Evolutionary conservation across 2,797 vertebrate species (phyloP).

Genomic region (Anguilla anguilla): DNA sequence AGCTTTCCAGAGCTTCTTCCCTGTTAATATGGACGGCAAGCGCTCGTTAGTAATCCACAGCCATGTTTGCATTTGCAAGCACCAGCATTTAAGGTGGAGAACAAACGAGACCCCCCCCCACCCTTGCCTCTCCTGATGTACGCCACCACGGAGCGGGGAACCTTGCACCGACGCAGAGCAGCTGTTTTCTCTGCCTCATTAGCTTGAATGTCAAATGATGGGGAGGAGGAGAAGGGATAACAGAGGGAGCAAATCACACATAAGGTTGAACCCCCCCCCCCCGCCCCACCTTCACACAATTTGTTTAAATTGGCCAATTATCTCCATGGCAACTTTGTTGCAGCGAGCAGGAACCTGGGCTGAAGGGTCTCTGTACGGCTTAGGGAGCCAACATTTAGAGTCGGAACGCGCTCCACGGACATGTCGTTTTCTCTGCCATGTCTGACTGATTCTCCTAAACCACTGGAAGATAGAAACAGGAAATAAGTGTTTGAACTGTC

Average conservation of each 20-base stretch:
- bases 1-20: neutral
- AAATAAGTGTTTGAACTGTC: no score
- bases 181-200: neutral
- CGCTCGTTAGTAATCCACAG: neutral
- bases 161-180: neutral
- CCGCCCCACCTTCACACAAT: neutral
- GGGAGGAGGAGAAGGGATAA: neutral
- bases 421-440: no score
- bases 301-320: slow-evolving; percentile 24
- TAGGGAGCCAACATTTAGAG: neutral
- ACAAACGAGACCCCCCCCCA: neutral
- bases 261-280: slow-evolving; percentile 2
- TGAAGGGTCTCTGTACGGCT: neutral
- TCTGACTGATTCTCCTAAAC: no score
- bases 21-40: neutral
- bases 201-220: neutral
- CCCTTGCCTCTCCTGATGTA: neutral
- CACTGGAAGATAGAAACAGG: no score
- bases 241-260: neutral
- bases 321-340: slow-evolving; percentile 22
- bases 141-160: neutral
- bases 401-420: no score
- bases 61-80: neutral
- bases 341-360: neutral
- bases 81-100: no score